Evolutionary conservation across 2,113 vertebrate genomes (phyloP), one percentile per base, ranked within the genome.

Genomic region (Centrocercus urophasianus): DNA sequence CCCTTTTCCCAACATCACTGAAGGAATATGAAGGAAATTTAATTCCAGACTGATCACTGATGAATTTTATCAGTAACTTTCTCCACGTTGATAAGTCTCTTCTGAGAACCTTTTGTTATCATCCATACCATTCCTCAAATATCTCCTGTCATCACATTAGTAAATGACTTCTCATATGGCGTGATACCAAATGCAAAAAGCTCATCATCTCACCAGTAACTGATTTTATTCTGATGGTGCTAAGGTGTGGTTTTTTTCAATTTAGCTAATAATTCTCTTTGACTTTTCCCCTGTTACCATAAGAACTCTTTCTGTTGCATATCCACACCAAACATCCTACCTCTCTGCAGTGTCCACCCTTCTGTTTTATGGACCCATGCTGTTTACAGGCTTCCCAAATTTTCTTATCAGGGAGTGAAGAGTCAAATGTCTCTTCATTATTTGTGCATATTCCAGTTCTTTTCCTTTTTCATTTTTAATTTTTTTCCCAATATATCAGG

Each of bases 331-430:
- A 30, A 86, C 36, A 3, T 47, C 24, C 72, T 72, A 17, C 8
- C 47, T 11, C 17, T 19, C 61, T 45, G 6, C 2, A 50, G 0
- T 30, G 8, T 8, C 4, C 27, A 27, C 7, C 50, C 28, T 18
- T 38, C 21, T 57, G 20, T 20, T 43, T 34, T 52, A 38, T 64
- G 50, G 22, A 40, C 10, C 2, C 57, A n/a, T 17, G 40, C 11
- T 42, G 6, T 21, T 65, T 11, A 72, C 36, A 90, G 8, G 28
- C 10, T 60, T 78, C 47, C 61, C 34, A 6, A 22, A 45, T 75
- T 64, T 86, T 95, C 76, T 66, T 25, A 77, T 32, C 1, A 74
- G 18, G 15, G 8, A 12, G 9, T 79, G 8, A 70, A 13, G 6
- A 56, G n/a, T 21, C 19, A 52, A 34, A 10, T 1, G 6, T 43